A percentile compares a stretch with the other conserved stretches of the same genome.
These are phyloP conservation scores for Ridgeia piscesae DNA, from an alignment of 1,140 invertebrate species.

Conservation along the genomic window DNA sequence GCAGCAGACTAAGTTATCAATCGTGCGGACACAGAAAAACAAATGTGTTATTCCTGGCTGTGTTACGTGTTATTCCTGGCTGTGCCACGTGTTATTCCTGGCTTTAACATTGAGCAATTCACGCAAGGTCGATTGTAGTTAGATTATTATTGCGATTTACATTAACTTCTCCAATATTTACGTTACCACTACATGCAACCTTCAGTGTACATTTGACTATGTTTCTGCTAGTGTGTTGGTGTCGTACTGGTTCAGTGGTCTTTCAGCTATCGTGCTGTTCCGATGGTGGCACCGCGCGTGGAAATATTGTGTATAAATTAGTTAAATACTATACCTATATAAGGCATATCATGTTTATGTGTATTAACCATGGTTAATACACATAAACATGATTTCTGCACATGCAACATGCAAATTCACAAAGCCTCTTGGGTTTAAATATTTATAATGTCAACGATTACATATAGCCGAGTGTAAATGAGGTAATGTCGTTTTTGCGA, in stretches of 20 bases:
- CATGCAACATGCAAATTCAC: not conserved
- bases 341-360: not conserved
- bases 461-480: not conserved
- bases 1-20: too few relatives aligned
- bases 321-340: not conserved
- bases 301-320: not conserved
- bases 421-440: not conserved
- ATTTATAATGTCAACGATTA: not conserved
- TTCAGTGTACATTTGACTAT: not conserved
- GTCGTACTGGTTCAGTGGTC: not conserved
- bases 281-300: not conserved
- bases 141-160: too few relatives aligned
- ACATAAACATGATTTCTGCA: not conserved
- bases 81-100: too few relatives aligned
- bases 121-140: too few relatives aligned
- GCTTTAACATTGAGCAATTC: too few relatives aligned
- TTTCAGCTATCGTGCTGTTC: not conserved
- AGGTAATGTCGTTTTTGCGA: not conserved
- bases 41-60: too few relatives aligned
- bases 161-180: too few relatives aligned
- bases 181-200: not conserved
- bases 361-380: not conserved
- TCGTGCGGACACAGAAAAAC: too few relatives aligned
- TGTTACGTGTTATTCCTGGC: too few relatives aligned
- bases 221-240: not conserved